Conservation (phyloP, 1,140 invertebrate species). For the Pseudoatta argentina region DNA sequence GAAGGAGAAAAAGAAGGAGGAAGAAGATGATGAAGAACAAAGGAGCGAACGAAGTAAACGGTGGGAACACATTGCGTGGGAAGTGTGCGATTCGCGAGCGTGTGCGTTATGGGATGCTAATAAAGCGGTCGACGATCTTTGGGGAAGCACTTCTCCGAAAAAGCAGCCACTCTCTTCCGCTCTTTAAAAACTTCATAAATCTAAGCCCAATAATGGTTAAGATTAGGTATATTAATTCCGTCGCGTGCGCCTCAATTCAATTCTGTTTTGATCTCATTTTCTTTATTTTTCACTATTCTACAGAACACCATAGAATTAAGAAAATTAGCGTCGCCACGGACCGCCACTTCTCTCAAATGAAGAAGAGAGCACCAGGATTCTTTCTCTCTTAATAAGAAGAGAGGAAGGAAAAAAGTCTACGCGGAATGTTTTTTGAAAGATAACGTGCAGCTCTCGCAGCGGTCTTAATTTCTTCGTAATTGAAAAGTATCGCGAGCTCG, state of each 20-base stretch:
- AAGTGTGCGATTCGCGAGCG: slow-evolving; percentile 39
- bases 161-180: slow-evolving; percentile 13
- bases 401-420: not conserved
- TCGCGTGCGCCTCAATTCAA: not conserved
- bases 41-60: slow-evolving; percentile 60
- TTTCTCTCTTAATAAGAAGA: slow-evolving; percentile 3
- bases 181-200: slow-evolving; percentile 13
- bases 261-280: not conserved
- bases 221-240: slow-evolving; percentile 26
- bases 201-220: not conserved
- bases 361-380: not conserved
- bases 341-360: not conserved
- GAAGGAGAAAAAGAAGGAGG: not conserved
- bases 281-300: not conserved
- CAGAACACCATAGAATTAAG: not conserved
- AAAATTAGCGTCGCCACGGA: slow-evolving; percentile 24
- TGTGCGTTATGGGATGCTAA: slow-evolving; percentile 29
- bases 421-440: slow-evolving; percentile 19
- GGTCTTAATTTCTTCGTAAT: slow-evolving; percentile 41
- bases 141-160: slow-evolving; percentile 14
- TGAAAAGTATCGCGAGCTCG: slow-evolving; percentile 1
- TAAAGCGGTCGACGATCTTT: slow-evolving; percentile 50
- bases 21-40: slow-evolving; percentile 32
- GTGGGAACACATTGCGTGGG: slow-evolving; percentile 64
- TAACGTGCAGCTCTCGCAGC: not conserved